A percentile compares a stretch with the other conserved stretches of the same genome.
phyloP scores from a whole-genome alignment of 2,888 invertebrate genomes.

The Rhagophthalmus giganteus region DNA sequence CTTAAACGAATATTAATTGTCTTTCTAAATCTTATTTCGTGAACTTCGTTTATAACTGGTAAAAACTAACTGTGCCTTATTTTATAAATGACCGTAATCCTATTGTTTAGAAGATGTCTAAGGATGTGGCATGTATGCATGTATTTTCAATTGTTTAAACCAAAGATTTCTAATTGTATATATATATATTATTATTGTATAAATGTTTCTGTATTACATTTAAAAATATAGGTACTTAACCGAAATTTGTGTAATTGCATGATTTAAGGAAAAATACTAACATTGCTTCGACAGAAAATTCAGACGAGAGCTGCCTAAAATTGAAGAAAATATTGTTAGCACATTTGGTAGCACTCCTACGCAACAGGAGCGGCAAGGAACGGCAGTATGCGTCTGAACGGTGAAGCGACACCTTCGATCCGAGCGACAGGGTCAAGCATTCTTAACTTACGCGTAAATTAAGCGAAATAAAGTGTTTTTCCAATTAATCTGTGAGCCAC shows the following conservation, averaged over 20 bases:
- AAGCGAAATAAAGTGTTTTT: too few relatives aligned
- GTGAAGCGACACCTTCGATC: too few relatives aligned
- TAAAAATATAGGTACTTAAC: neutral
- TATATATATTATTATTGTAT: constrained; percentile 1
- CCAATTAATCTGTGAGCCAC: too few relatives aligned
- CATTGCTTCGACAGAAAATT: too few relatives aligned
- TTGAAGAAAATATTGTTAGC: too few relatives aligned
- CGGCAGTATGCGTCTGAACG: too few relatives aligned
- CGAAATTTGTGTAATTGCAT: neutral
- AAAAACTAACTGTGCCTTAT: constrained; percentile 10
- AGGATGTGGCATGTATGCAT: neutral
- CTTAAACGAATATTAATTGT: neutral
- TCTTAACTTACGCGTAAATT: too few relatives aligned
- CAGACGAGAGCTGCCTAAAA: too few relatives aligned
- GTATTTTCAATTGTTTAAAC: constrained; percentile 1
- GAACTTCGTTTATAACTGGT: constrained; percentile 4
- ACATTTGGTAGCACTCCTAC: too few relatives aligned
- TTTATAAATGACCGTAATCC: neutral
- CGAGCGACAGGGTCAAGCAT: too few relatives aligned
- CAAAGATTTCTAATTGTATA: constrained; percentile 7
- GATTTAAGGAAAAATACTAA: neutral
- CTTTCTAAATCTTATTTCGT: neutral
- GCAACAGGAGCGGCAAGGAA: too few relatives aligned
- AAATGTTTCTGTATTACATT: constrained; percentile 4
- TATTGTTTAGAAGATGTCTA: neutral